Base-by-base conservation (phyloP, 2,113 vertebrate species). In the Notarius lentiginosus region DNA sequence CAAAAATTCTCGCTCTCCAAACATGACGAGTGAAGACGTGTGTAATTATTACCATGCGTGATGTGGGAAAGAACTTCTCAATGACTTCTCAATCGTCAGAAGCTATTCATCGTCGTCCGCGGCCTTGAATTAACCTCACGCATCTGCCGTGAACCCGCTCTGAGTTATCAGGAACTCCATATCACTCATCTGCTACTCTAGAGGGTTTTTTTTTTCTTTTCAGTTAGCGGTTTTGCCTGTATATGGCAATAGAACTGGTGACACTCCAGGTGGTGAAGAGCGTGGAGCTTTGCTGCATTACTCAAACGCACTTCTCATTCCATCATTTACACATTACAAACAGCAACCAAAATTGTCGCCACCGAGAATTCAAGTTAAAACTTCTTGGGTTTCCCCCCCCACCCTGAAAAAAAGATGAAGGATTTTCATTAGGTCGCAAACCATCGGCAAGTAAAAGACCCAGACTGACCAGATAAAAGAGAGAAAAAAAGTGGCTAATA, bases 201-300 rank as follows among this genome's bases (percentile, higher is more conserved):
- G 47, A 51, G 72, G 11, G 24, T 15, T 41, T 41, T 41, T 51
- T 77, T n/a, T 51, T 77, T n/a, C n/a, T 77, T 77, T 24, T 15
- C 75, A 55, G 75, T 77, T 77, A 53, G 75, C 27, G 75, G 75
- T 77, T 77, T 77, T n/a, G 24, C 72, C 47, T 12, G 9, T n/a
- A 8, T 27, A 27, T 27, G 75, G 75, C 75, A 77, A 55, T 15
- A 17, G 5, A 76, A 76, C 47, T 53, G 22, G 47, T 76, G 49
- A 55, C 1, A 12, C 49, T 55, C 7, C 75, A 77, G 75, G 75
- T 24, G 51, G 22, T n/a, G 24, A 20, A 24, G 41, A 24, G 20
- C 5, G 10, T 55, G 2, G 15, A 15, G 73, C 49, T 51, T n/a
- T n/a, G 22, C 0, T 15, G 24, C 53, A 53, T 76, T 76, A 76